Evolutionary conservation across 2,797 vertebrate genomes (phyloP).

Genomic region (Mormyrus proboscirostris): DNA sequence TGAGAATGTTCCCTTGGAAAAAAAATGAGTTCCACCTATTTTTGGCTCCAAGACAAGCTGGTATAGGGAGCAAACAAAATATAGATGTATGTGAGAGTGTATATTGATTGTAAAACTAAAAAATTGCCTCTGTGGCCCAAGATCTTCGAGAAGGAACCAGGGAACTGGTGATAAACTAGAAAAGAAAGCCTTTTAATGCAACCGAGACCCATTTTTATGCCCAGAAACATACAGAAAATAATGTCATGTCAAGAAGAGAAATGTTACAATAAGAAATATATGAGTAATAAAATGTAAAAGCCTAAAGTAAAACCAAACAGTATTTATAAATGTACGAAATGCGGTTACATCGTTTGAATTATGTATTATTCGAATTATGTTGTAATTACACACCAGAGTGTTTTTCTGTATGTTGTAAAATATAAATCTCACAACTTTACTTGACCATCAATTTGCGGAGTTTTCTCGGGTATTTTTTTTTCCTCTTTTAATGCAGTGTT

Average conservation of each 20-base stretch:
- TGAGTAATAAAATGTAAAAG: conserved; percentile 1
- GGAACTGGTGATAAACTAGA: background rate
- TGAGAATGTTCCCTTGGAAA: background rate
- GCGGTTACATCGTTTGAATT: background rate
- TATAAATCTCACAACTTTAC: background rate
- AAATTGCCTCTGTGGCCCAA: background rate
- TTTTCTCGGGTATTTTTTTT: too few species aligned
- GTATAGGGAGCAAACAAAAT: background rate
- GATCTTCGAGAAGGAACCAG: background rate
- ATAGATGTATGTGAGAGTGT: background rate
- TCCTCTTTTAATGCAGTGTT: background rate
- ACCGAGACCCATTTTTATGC: background rate
- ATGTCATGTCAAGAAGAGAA: conserved; percentile 3
- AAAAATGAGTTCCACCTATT: background rate
- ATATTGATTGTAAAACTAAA: conserved; percentile 14
- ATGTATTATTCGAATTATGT: background rate
- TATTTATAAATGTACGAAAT: conserved; percentile 8
- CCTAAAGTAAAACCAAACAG: background rate
- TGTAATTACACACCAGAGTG: conserved; percentile 3
- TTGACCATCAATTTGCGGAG: background rate
- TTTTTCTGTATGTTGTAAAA: conserved; percentile 8
- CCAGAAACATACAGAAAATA: conserved; percentile 5
- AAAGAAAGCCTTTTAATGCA: background rate
- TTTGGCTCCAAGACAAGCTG: background rate
- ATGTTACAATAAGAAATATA: background rate